Conservation (phyloP, 53 echinoderm and acorn worm genomes). For the Antedon mediterranea region DNA sequence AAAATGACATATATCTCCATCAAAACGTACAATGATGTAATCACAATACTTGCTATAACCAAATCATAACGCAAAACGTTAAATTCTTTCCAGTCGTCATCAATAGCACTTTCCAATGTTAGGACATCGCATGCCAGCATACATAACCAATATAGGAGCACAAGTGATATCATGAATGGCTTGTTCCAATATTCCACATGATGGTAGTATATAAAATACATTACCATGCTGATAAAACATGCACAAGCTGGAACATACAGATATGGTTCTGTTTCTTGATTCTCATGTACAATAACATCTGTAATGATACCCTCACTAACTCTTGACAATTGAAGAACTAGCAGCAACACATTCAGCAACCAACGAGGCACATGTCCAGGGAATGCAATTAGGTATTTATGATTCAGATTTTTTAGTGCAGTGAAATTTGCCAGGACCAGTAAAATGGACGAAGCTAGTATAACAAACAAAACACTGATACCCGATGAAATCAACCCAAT, state of each 20-base stretch:
- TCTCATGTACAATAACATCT: conserved; percentile 11
- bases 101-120: conserved; percentile 16
- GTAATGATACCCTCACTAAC: conserved; percentile 45
- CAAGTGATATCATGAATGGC: conserved; percentile 28
- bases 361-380: conserved; percentile 53
- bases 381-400: conserved; percentile 23
- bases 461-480: conserved; percentile 16
- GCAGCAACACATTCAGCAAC: conserved; percentile 27
- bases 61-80: background rate
- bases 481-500: conserved; percentile 32
- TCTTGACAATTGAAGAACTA: conserved; percentile 13
- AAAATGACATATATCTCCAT: background rate
- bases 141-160: conserved; percentile 45
- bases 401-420: background rate
- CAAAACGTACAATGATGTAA: background rate
- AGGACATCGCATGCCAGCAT: conserved; percentile 16
- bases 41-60: background rate
- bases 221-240: conserved; percentile 6
- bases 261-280: conserved; percentile 22
- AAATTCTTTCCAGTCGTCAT: background rate
- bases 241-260: conserved; percentile 31
- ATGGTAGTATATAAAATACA: conserved; percentile 40
- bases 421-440: conserved; percentile 33
- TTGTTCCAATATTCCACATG: conserved; percentile 49
- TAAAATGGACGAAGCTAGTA: conserved; percentile 25